Percentiles rank a stretch among this genome's conserved stretches.
These are phyloP conservation scores for Hymenochirus boettgeri DNA, from an alignment of 2,113 vertebrate species.

Conservation along the genomic window DNA sequence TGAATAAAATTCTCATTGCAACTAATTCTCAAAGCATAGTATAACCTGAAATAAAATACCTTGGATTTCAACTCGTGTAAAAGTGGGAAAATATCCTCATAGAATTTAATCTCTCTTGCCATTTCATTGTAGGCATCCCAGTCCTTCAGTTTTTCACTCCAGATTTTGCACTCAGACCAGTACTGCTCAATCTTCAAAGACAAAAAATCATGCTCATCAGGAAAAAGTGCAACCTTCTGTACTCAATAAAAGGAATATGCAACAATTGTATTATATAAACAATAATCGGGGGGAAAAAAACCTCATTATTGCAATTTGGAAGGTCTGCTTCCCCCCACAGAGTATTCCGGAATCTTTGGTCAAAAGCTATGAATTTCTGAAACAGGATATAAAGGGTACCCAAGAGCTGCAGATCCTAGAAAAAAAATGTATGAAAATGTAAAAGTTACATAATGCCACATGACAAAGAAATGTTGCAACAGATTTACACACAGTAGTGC, in stretches of 20 bases:
- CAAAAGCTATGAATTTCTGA: slow-evolving; percentile 41
- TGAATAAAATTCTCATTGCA: too few relatives aligned
- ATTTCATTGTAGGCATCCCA: slow-evolving; percentile 44
- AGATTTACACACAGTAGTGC: too few relatives aligned
- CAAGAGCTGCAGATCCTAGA: slow-evolving; percentile 32
- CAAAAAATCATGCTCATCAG: background rate
- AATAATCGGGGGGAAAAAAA: slow-evolving; percentile 10
- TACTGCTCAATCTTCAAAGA: slow-evolving; percentile 29
- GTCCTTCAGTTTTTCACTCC: slow-evolving; percentile 32
- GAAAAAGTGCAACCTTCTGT: background rate
- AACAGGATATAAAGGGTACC: slow-evolving; percentile 40
- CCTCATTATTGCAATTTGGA: slow-evolving; percentile 26
- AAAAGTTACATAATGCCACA: too few relatives aligned
- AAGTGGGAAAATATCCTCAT: slow-evolving; percentile 35
- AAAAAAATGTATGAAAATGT: too few relatives aligned
- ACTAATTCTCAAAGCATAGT: too few relatives aligned
- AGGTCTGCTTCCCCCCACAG: slow-evolving; percentile 39
- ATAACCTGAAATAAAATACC: slow-evolving; percentile 7
- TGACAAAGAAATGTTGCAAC: too few relatives aligned
- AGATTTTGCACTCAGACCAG: slow-evolving; percentile 28
- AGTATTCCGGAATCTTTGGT: slow-evolving; percentile 30
- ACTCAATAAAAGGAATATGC: too few relatives aligned
- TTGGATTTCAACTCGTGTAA: slow-evolving; percentile 36
- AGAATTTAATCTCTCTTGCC: slow-evolving; percentile 31
- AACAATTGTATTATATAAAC: too few relatives aligned